phyloP scores from a whole-genome alignment of 2,113 vertebrate species.

The Plectropomus leopardus region DNA sequence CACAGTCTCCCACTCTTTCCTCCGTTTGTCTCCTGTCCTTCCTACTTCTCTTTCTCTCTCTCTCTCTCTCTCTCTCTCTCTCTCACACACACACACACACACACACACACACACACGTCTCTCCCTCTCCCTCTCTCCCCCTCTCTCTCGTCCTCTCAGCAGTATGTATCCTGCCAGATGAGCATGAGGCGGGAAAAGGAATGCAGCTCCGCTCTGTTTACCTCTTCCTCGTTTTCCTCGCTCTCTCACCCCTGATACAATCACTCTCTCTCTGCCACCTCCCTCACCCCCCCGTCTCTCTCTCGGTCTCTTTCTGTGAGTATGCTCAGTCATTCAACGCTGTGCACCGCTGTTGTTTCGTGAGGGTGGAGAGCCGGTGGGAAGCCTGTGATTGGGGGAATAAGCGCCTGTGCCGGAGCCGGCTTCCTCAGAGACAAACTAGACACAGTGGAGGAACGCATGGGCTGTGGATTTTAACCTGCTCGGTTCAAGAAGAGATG shows the following conservation, averaged over 20 bases:
- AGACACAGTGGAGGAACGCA: constrained; percentile 15
- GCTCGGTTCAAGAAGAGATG: constrained; percentile 6
- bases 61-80: background rate
- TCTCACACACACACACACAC: background rate
- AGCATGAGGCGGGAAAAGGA: constrained; percentile 72
- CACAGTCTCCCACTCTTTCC: constrained; percentile 24
- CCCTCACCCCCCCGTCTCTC: constrained; percentile 9
- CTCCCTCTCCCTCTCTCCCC: background rate
- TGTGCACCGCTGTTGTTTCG: constrained; percentile 44
- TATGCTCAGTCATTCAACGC: constrained; percentile 66
- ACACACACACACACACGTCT: background rate
- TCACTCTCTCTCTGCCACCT: constrained; percentile 16
- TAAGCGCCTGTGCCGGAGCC: constrained; percentile 28
- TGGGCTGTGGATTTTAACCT: constrained; percentile 47
- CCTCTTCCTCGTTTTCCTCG: constrained; percentile 48
- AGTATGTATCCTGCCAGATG: constrained; percentile 64
- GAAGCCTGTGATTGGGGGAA: constrained; percentile 59
- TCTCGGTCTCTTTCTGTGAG: constrained; percentile 35
- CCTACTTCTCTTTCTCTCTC: background rate
- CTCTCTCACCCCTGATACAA: constrained; percentile 22
- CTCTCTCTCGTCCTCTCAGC: constrained; percentile 26
- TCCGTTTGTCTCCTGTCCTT: no score
- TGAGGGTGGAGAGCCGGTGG: constrained; percentile 61
- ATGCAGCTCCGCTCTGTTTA: constrained; percentile 68
- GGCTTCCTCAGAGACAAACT: constrained; percentile 43